phyloP scores from a whole-genome alignment of 2,113 vertebrate genomes.

The Pelecanoides urinatrix region DNA sequence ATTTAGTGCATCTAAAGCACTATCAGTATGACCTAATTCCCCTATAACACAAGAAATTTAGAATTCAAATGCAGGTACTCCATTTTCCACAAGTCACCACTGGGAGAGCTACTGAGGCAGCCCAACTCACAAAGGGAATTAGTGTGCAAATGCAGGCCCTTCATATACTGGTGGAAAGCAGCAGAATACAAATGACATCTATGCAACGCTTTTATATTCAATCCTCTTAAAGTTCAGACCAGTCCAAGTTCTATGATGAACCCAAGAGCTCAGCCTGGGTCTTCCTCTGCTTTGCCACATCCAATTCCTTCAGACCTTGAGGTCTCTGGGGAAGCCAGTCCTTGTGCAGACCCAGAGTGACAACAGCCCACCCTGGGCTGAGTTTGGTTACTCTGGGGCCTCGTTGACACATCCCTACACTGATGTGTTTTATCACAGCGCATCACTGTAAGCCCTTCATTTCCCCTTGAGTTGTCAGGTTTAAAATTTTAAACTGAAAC shows the following conservation, averaged over 20 bases:
- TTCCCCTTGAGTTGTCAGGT: not conserved
- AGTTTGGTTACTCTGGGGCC: not conserved
- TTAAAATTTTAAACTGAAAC: not conserved
- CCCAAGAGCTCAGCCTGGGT: not conserved
- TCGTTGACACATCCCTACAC: fast-evolving
- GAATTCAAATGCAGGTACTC: conserved; percentile 13
- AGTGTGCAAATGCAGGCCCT: not conserved
- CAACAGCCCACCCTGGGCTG: not conserved
- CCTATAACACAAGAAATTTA: not conserved
- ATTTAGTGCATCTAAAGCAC: not conserved
- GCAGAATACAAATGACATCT: not conserved
- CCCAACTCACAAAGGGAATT: not conserved
- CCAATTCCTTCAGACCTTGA: not conserved
- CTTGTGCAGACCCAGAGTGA: not conserved
- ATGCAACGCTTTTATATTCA: not conserved
- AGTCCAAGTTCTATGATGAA: not conserved
- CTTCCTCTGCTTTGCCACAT: not conserved
- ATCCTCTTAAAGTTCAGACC: not conserved
- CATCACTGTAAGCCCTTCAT: not conserved
- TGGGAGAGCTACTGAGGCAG: not conserved
- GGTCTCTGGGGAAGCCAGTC: not conserved
- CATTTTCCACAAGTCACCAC: not conserved
- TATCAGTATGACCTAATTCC: not conserved
- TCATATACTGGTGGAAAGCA: not conserved
- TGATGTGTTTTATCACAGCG: not conserved